Conservation (phyloP, 2,888 invertebrate species). For the Thysanoteuthis rhombus region DNA sequence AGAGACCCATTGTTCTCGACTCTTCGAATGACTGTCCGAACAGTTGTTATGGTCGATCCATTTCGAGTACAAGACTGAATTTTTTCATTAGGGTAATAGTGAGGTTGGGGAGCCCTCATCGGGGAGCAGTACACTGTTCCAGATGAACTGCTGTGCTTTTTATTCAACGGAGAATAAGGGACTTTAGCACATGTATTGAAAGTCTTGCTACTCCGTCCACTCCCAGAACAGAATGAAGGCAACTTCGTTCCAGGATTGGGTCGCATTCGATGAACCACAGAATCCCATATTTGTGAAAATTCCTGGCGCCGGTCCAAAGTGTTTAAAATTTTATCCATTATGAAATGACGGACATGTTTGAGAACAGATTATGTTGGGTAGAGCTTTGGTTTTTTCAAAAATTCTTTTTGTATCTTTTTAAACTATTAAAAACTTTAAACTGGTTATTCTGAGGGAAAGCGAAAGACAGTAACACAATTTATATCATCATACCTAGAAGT, state of each 20-base stretch:
- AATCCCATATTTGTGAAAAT: not conserved
- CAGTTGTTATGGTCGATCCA: not conserved
- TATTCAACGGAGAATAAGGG: not conserved
- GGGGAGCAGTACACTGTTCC: not conserved
- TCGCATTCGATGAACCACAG: not conserved
- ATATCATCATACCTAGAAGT: too few relatives aligned
- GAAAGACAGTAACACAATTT: too few relatives aligned
- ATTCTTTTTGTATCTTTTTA: too few relatives aligned
- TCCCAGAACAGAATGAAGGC: not conserved
- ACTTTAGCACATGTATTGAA: not conserved
- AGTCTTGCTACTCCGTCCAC: not conserved
- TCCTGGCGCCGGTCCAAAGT: not conserved
- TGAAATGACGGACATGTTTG: constrained; percentile 13
- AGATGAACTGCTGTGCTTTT: not conserved
- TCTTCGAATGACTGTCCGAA: not conserved
- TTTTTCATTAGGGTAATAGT: not conserved
- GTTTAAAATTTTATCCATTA: constrained; percentile 15
- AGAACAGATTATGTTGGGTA: not conserved
- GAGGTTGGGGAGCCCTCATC: not conserved
- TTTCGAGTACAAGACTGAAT: not conserved
- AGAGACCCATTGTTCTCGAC: not conserved
- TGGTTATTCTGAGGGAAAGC: too few relatives aligned
- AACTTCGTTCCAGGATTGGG: not conserved
- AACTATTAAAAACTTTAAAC: too few relatives aligned
- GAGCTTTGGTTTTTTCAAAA: too few relatives aligned